A percentile compares a stretch with the other conserved stretches of the same genome.
These are phyloP conservation scores for Calameuta filiformis DNA, from an alignment of 2,888 invertebrate species.

Conservation along the genomic window DNA sequence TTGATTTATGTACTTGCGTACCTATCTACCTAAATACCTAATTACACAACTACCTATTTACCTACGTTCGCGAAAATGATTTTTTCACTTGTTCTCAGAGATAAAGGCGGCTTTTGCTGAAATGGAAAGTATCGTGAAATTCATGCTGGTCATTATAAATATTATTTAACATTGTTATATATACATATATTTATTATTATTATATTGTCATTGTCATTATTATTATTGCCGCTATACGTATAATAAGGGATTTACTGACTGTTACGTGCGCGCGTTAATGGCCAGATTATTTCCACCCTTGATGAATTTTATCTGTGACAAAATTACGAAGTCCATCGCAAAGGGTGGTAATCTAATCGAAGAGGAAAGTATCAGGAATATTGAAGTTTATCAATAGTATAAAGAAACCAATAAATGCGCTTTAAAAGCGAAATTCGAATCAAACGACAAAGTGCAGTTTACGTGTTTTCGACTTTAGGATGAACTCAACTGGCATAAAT, in stretches of 20 bases:
- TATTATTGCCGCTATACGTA: neutral
- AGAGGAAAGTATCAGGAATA: neutral
- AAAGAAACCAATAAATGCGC: neutral
- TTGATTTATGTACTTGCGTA: neutral
- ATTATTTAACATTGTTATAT: neutral
- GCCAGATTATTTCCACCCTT: neutral
- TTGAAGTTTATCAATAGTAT: neutral
- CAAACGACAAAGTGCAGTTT: neutral
- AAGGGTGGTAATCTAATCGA: neutral
- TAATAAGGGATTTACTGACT: neutral
- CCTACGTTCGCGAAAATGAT: neutral
- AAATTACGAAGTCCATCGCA: neutral
- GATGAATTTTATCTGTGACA: neutral
- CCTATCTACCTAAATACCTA: neutral
- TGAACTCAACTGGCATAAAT: neutral
- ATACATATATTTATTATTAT: neutral
- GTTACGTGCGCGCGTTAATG: neutral
- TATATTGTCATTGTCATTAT: neutral
- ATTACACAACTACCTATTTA: neutral
- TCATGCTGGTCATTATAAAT: neutral
- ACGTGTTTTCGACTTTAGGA: neutral
- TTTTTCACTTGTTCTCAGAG: neutral
- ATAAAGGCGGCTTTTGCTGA: no score
- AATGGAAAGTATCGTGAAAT: neutral
- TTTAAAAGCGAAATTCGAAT: neutral